These are phyloP conservation scores for Ormyrus pomaceus DNA, from an alignment of 2,888 invertebrate species.

Conservation along the genomic window DNA sequence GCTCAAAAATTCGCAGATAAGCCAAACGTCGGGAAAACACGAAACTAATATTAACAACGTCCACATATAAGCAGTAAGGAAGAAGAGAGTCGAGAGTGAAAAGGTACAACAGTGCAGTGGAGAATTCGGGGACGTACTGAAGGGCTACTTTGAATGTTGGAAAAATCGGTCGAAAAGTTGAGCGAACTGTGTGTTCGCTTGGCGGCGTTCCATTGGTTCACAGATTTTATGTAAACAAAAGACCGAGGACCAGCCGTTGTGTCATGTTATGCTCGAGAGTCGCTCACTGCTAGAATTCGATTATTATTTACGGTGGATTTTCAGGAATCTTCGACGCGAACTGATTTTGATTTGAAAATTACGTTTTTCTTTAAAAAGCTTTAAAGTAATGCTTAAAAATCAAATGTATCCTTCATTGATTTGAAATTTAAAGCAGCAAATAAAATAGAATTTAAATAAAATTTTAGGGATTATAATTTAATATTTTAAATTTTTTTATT, in stretches of 20 bases:
- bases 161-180: conserved; percentile 19
- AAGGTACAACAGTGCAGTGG: conserved; percentile 21
- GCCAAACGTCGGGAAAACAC: neutral
- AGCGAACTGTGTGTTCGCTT: neutral
- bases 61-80: neutral
- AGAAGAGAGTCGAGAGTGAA: conserved; percentile 9
- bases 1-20: neutral
- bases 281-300: too few species aligned
- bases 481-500: too few species aligned
- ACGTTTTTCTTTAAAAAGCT: neutral
- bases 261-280: too few species aligned
- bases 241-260: neutral
- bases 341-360: conserved; percentile 4
- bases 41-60: neutral
- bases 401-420: neutral
- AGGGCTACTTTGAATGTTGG: too few species aligned
- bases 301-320: too few species aligned
- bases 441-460: too few species aligned
- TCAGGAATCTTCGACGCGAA: neutral
- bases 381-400: neutral
- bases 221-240: conserved; percentile 17
- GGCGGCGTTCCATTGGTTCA: conserved; percentile 13
- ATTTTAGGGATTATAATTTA: too few species aligned
- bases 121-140: conserved; percentile 34
- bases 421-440: neutral